Percentiles rank a stretch among this genome's conserved stretches.
Evolutionary conservation across 2,888 invertebrate genomes (phyloP).

Genomic region (Lycocerus yunnanus): DNA sequence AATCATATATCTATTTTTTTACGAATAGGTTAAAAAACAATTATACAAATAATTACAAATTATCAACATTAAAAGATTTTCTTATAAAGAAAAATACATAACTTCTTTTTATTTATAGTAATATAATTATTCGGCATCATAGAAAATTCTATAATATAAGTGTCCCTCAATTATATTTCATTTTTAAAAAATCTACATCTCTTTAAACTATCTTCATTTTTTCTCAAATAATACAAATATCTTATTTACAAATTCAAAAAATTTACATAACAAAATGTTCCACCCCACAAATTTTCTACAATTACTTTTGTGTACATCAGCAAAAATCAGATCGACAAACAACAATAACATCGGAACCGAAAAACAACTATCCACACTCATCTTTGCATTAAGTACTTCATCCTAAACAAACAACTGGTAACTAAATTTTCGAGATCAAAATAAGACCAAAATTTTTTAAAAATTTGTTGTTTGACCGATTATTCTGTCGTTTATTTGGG

Average conservation of each 20-base stretch:
- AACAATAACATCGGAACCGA: background rate
- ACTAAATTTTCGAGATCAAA: background rate
- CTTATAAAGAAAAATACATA: slow-evolving; percentile 53
- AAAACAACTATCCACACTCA: background rate
- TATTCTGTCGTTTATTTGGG: background rate
- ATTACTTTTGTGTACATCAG: background rate
- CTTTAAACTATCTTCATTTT: background rate
- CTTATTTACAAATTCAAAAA: background rate
- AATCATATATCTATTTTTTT: slow-evolving; percentile 48
- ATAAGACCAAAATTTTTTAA: background rate
- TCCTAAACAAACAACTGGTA: background rate
- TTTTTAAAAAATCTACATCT: slow-evolving; percentile 4
- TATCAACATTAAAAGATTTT: slow-evolving; percentile 53
- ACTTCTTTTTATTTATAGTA: slow-evolving; percentile 2
- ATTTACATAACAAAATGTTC: background rate
- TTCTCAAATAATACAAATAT: background rate
- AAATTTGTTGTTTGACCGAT: background rate
- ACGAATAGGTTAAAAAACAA: slow-evolving; percentile 47
- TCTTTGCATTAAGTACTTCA: background rate
- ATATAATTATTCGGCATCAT: slow-evolving; percentile 37
- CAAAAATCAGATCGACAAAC: background rate
- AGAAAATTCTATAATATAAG: slow-evolving; percentile 42
- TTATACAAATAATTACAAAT: slow-evolving; percentile 56
- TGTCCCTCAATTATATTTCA: background rate
- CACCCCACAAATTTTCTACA: background rate